Conservation (phyloP, 2,113 vertebrate genomes). For the Equus przewalskii region DNA sequence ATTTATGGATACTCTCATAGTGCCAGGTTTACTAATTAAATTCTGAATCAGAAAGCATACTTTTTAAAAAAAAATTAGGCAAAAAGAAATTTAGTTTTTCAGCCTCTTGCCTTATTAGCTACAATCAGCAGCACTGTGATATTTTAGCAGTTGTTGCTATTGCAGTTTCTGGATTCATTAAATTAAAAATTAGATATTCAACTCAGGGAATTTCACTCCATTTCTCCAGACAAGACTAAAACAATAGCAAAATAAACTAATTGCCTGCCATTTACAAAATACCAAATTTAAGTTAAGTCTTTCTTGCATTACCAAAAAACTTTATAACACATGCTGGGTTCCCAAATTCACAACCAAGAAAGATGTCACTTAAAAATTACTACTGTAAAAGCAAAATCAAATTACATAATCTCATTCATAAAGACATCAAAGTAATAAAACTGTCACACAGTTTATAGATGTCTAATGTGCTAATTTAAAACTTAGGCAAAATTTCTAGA, state of each 20-base stretch:
- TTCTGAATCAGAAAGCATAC: background rate
- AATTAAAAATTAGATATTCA: background rate
- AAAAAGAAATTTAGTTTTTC: background rate
- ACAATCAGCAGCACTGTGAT: background rate
- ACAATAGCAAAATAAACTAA: conserved; percentile 32
- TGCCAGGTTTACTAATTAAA: background rate
- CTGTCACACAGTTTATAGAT: background rate
- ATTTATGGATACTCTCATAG: background rate
- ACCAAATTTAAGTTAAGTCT: conserved; percentile 16
- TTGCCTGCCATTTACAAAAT: conserved; percentile 42
- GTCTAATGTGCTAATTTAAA: conserved; percentile 47
- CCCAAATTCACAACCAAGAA: conserved; percentile 50
- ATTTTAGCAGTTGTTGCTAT: background rate
- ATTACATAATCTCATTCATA: conserved; percentile 30
- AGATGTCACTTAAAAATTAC: conserved; percentile 33
- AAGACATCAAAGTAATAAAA: conserved; percentile 29
- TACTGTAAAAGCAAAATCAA: conserved; percentile 31
- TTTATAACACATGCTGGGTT: background rate
- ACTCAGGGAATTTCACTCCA: background rate
- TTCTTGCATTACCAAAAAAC: background rate
- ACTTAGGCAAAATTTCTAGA: background rate
- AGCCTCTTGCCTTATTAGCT: conserved; percentile 6
- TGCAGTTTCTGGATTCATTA: background rate
- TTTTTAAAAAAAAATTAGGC: background rate
- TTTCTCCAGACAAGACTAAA: background rate